Base-by-base conservation (phyloP, 2,113 vertebrate species). In the Australoheros scitulus region DNA sequence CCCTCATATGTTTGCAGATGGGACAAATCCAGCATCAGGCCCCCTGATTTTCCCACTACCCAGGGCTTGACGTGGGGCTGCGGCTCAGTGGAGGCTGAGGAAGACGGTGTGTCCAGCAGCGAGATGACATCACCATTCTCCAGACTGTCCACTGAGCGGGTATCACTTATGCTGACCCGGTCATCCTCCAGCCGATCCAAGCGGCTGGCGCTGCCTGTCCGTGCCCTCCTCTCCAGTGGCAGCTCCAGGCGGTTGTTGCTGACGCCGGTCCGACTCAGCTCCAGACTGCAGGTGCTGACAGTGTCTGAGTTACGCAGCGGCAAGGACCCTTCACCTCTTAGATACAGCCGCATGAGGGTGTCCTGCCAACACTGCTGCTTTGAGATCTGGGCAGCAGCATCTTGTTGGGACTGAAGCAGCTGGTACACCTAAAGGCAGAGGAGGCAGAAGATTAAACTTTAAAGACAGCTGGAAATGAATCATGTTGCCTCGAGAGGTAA, bases 301-400 rank as follows among this genome's bases (percentile, higher is more conserved):
- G 88, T 92, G 87, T 97, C 93, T 0, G 84, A 68, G 34, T 24
- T 60, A 11, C 91, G 84, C 2, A 84, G 70, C 0, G 80, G 41
- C 36, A 87, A 43, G 7, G 92, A 87, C 3, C 93, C 92, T 5
- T 52, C 94, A 29, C 96, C 96, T 80, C 97, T 97, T 79, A 99
- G 87, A 80, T 97, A 96, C 0, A 99, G 94, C 3, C 95, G 96
- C 86, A 97, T 92, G 47, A 99, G 95, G 2, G 97, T 98, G 91
- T 99, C 98, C 94, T 99, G 98, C 98, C 98, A 99, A 85, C 97
- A 97, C 82, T 96, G 93, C 93, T 99, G 98, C 86, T 94, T 96
- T 24, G 97, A 95, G 85, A 99, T 97, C 89, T 98, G 97, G 74
- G 95, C 84, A 2, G 97, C 97, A 60, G 97, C 97, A n/a, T 99